phyloP scores from a whole-genome alignment of 2,113 vertebrate genomes.

The Gambusia holbrooki region DNA sequence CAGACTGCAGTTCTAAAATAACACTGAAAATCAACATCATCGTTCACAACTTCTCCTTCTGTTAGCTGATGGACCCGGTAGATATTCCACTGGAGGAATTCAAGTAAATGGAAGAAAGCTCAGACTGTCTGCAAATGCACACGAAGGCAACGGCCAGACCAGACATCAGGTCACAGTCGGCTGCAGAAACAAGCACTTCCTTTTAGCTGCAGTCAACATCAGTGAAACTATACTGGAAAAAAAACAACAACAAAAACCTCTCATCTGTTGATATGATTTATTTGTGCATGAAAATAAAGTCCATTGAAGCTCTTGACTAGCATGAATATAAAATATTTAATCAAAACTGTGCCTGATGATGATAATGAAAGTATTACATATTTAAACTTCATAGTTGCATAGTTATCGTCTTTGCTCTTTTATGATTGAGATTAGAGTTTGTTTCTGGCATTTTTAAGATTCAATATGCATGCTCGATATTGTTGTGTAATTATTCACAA shows the following conservation, averaged over 20 bases:
- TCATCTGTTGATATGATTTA: neutral
- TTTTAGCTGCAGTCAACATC: neutral
- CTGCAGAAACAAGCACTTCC: neutral
- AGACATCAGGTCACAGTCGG: neutral
- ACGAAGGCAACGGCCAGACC: too few relatives aligned
- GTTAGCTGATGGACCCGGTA: too few relatives aligned
- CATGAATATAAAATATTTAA: neutral
- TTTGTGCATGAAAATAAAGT: neutral
- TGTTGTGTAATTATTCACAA: slow-evolving; percentile 28
- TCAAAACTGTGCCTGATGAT: neutral
- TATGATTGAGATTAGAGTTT: neutral
- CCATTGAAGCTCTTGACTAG: neutral
- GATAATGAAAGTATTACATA: too few relatives aligned
- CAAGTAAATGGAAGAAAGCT: too few relatives aligned
- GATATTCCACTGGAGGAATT: too few relatives aligned
- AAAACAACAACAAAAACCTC: too few relatives aligned
- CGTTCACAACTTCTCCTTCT: too few relatives aligned
- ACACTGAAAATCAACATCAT: too few relatives aligned
- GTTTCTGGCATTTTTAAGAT: neutral
- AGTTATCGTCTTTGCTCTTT: neutral
- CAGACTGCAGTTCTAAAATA: too few relatives aligned
- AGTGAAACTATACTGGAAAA: neutral
- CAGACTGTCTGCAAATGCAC: too few relatives aligned
- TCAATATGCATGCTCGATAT: neutral
- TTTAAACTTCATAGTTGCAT: too few relatives aligned